A percentile compares a stretch with the other conserved stretches of the same genome.
Conservation (phyloP, 2,888 invertebrate species). For the Lasioglossum leucozonium region DNA sequence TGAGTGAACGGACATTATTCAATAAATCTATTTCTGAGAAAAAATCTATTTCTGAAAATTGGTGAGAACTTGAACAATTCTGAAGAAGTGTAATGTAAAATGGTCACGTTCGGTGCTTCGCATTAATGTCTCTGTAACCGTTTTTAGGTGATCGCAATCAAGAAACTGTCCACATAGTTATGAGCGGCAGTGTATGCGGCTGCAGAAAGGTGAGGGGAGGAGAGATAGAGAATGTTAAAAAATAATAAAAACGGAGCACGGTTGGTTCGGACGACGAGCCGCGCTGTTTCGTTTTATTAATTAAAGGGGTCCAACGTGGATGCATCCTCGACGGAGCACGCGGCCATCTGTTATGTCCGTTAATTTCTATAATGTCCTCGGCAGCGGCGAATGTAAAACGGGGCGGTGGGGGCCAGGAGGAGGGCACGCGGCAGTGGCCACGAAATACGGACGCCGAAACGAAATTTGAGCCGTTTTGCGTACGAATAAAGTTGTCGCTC, state of each 20-base stretch:
- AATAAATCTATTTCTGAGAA: no score
- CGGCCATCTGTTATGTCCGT: conserved; percentile 48
- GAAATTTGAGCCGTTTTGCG: conserved; percentile 44
- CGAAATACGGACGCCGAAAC: conserved; percentile 21
- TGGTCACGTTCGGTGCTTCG: not conserved
- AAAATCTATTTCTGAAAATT: not conserved
- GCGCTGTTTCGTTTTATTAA: conserved; percentile 47
- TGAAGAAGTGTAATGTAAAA: not conserved
- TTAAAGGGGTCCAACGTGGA: conserved; percentile 38
- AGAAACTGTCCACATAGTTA: not conserved
- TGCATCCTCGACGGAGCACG: conserved; percentile 34
- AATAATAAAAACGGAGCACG: conserved; percentile 6
- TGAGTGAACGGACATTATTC: no score
- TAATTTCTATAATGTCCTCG: conserved; percentile 59
- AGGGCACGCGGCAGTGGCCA: not conserved
- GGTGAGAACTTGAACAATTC: not conserved
- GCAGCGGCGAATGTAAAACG: conserved; percentile 42
- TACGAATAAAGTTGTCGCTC: conserved; percentile 36
- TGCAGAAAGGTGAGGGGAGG: not conserved
- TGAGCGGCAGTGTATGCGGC: not conserved
- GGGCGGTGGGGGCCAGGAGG: not conserved
- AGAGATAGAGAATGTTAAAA: not conserved
- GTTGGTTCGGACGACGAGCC: conserved; percentile 5
- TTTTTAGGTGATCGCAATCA: conserved; percentile 1
- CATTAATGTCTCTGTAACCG: not conserved